These are phyloP conservation scores for Hydra vulgaris DNA, from an alignment of 30 jellyfish, hydroid and myxozoan species.

Conservation along the genomic window DNA sequence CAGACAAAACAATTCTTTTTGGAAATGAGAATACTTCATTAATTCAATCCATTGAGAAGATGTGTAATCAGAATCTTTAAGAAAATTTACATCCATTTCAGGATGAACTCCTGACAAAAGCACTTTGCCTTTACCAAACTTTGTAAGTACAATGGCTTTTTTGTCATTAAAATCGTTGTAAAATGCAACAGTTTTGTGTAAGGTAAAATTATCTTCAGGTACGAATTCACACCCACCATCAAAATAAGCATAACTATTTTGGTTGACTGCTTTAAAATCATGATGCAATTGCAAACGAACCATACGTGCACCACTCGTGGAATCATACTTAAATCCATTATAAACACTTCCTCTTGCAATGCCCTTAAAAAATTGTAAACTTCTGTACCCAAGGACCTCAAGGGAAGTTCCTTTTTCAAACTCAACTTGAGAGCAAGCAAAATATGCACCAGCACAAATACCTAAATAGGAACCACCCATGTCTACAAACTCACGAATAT, in stretches of 20 bases:
- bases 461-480: constrained; percentile 81
- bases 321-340: constrained; percentile 64
- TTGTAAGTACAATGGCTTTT: constrained; percentile 44
- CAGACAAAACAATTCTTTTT: not conserved
- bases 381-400: constrained; percentile 55
- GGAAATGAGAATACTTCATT: not conserved
- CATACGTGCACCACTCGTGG: constrained; percentile 50
- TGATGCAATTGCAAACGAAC: constrained; percentile 19
- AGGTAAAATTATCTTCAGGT: constrained; percentile 17
- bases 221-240: constrained; percentile 92
- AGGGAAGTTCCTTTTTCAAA: constrained; percentile 56
- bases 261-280: not conserved
- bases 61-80: constrained; percentile 9
- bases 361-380: constrained; percentile 47
- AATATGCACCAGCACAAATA: constrained; percentile 89
- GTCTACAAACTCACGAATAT: constrained; percentile 22
- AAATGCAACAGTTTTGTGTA: constrained; percentile 11
- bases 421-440: constrained; percentile 43
- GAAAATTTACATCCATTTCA: constrained; percentile 35
- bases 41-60: constrained; percentile 18
- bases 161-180: constrained; percentile 37
- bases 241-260: constrained; percentile 34
- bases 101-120: constrained; percentile 84
- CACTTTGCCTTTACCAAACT: constrained; percentile 45
- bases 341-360: constrained; percentile 67